Conservation (phyloP, 2,797 vertebrate species). For the Pangasius mekongensis region DNA sequence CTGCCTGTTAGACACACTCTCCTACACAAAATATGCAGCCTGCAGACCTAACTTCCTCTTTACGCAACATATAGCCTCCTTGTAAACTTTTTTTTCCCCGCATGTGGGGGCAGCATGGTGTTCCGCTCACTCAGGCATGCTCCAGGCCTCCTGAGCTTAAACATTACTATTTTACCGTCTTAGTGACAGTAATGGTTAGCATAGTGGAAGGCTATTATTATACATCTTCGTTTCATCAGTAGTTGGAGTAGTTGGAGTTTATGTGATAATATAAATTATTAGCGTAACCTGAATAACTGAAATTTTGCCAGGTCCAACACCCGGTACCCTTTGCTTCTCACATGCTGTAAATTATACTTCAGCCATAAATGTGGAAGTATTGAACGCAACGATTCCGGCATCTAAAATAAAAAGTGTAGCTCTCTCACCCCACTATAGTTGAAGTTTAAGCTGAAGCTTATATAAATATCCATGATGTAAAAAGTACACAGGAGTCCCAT, state of each 20-base stretch:
- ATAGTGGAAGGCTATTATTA: not conserved
- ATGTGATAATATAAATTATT: not conserved
- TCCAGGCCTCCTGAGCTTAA: not conserved
- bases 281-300: not conserved
- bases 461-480: constrained; percentile 9
- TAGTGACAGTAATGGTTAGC: not conserved
- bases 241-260: not conserved
- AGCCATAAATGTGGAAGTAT: not conserved
- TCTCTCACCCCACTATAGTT: not conserved
- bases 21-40: constrained; percentile 18
- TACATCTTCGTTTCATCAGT: not conserved
- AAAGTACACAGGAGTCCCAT: constrained; percentile 29
- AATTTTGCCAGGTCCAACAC: not conserved
- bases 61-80: constrained; percentile 48
- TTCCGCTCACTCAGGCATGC: constrained; percentile 10
- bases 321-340: not conserved
- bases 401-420: not conserved
- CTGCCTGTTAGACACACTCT: not conserved
- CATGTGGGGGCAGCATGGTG: constrained; percentile 10
- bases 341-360: not conserved
- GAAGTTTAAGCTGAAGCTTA: not conserved
- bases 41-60: constrained; percentile 42
- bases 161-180: not conserved
- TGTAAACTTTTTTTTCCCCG: constrained; percentile 20
- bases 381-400: not conserved